Percentiles rank a stretch among this genome's conserved stretches.
Conservation (phyloP, 2,797 vertebrate genomes). For the Paramormyrops hopkinsi region DNA sequence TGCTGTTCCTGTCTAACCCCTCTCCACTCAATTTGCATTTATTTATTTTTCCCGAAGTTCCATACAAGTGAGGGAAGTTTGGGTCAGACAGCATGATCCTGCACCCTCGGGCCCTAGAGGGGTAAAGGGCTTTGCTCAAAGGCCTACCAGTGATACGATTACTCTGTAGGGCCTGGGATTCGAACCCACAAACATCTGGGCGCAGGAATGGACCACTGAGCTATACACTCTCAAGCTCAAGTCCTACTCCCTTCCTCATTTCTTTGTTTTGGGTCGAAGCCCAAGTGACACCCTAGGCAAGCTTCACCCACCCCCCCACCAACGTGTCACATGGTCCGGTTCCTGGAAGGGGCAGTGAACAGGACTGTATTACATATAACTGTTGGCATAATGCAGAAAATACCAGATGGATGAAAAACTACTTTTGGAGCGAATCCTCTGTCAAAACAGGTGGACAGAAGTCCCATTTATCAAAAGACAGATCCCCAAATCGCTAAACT, state of each 20-base stretch:
- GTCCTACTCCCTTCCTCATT: background rate
- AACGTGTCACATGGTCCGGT: background rate
- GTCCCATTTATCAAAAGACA: background rate
- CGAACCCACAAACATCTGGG: background rate
- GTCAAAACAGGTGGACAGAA: background rate
- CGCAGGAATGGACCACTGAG: background rate
- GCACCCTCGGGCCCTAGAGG: background rate
- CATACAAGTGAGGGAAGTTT: background rate
- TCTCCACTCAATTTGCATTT: background rate
- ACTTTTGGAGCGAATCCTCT: background rate
- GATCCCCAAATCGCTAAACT: background rate
- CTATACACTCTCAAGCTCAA: background rate
- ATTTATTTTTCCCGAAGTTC: background rate
- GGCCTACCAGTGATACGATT: background rate
- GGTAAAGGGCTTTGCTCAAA: background rate
- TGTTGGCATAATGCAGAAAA: background rate
- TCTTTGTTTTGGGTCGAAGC: background rate
- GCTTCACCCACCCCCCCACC: background rate
- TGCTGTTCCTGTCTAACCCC: background rate
- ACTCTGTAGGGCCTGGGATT: background rate
- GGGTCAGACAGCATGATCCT: background rate
- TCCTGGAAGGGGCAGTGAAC: background rate
- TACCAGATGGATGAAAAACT: background rate
- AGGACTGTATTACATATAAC: background rate
- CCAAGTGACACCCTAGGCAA: background rate